Conservation (phyloP, 2,797 vertebrate genomes). For the Morus bassanus region DNA sequence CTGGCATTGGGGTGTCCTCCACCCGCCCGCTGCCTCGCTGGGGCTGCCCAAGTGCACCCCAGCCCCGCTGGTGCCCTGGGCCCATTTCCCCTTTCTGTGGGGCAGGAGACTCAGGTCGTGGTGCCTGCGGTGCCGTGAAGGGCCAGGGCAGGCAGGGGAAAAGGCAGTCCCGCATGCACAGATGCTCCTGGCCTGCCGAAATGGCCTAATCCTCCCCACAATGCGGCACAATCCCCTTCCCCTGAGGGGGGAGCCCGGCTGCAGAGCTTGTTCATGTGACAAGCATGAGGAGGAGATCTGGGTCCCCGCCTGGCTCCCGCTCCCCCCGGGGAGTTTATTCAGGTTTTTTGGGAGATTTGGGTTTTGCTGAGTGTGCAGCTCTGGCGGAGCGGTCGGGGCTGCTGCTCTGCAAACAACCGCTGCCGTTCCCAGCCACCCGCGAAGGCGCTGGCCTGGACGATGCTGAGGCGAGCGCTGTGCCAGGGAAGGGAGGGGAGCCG, state of each 20-base stretch:
- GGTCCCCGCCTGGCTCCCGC: background rate
- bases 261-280: conserved; percentile 64
- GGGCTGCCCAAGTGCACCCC: background rate
- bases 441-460: background rate
- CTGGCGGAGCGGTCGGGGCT: background rate
- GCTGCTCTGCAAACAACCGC: conserved; percentile 26
- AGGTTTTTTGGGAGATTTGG: conserved; percentile 7
- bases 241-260: background rate
- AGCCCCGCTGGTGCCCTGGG: rapidly evolving
- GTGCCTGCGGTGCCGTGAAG: rapidly evolving
- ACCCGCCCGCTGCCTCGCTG: rapidly evolving
- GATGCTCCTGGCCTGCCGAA: background rate
- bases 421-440: background rate
- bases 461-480: background rate
- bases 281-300: conserved; percentile 56
- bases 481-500: background rate
- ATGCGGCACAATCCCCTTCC: conserved; percentile 42
- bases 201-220: conserved; percentile 55
- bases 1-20: background rate
- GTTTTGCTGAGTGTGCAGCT: conserved; percentile 52
- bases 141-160: background rate
- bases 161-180: background rate
- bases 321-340: background rate
- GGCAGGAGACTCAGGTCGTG: background rate
- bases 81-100: background rate